These are phyloP conservation scores for Parotocinclus haroldoi DNA, from an alignment of 2,797 vertebrate species.

Conservation along the genomic window DNA sequence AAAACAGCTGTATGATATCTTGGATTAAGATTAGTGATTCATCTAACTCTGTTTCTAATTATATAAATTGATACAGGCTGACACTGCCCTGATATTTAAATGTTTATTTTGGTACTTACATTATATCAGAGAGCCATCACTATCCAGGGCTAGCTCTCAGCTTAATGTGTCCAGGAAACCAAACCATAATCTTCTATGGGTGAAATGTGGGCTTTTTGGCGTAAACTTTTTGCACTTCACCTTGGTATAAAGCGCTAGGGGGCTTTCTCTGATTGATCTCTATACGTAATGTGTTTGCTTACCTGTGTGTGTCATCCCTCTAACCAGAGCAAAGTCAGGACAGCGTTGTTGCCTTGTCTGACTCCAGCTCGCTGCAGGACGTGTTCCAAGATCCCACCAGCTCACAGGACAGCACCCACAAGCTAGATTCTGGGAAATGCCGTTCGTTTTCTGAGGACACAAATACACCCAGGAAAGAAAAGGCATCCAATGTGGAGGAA, in stretches of 20 bases:
- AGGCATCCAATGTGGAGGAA: slow-evolving; percentile 71
- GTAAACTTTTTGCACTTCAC: neutral
- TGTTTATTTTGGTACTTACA: too few relatives aligned
- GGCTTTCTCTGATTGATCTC: neutral
- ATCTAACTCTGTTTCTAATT: too few relatives aligned
- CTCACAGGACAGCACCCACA: slow-evolving; percentile 87
- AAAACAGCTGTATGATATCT: too few relatives aligned
- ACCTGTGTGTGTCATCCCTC: slow-evolving; percentile 5
- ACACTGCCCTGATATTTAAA: too few relatives aligned
- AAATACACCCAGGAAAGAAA: slow-evolving; percentile 73
- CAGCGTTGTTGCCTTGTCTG: slow-evolving; percentile 89
- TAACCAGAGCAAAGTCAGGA: slow-evolving; percentile 93
- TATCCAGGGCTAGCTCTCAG: neutral
- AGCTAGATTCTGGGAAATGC: slow-evolving; percentile 74
- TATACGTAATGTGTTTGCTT: slow-evolving; percentile 1
- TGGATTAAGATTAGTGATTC: too few relatives aligned
- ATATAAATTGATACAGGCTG: too few relatives aligned
- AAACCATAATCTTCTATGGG: neutral
- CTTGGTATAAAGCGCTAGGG: neutral
- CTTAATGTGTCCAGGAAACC: neutral
- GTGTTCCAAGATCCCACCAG: slow-evolving; percentile 86
- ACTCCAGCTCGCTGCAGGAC: slow-evolving; percentile 97
- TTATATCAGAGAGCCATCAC: too few relatives aligned
- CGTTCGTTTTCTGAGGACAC: slow-evolving; percentile 70
- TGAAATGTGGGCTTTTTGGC: slow-evolving; percentile 21